These are phyloP conservation scores for Tachycineta bicolor DNA, from an alignment of 2,113 vertebrate genomes.

Conservation along the genomic window DNA sequence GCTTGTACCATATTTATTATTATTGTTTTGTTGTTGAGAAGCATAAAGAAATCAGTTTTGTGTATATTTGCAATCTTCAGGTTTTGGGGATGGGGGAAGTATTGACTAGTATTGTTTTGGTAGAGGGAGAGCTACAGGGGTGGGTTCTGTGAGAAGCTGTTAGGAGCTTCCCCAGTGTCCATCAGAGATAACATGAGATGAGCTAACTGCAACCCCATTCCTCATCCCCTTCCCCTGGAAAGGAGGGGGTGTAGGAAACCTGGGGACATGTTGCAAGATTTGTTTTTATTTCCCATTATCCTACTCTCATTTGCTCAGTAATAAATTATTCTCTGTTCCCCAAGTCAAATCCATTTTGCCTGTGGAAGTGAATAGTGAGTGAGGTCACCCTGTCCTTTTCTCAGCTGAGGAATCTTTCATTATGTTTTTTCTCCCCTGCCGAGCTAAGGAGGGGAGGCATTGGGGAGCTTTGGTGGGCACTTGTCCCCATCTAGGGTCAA, in stretches of 20 bases:
- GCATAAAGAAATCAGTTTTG: background rate
- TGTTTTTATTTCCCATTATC: background rate
- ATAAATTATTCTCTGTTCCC: background rate
- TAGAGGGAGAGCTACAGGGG: background rate
- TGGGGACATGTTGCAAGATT: background rate
- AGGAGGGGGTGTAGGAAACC: background rate
- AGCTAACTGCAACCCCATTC: background rate
- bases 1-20: background rate
- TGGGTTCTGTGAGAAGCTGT: background rate
- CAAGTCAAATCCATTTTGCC: background rate
- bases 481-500: background rate
- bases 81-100: background rate
- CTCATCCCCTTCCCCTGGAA: background rate
- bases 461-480: background rate
- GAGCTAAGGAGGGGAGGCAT: background rate
- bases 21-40: background rate
- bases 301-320: background rate
- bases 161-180: background rate
- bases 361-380: background rate
- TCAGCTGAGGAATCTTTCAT: background rate
- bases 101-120: background rate
- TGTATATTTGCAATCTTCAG: background rate
- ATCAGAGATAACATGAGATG: background rate
- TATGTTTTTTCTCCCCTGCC: background rate
- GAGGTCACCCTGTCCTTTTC: background rate